These are phyloP conservation scores for Odontomyia ornata DNA, from an alignment of 2,888 invertebrate genomes.

Conservation along the genomic window DNA sequence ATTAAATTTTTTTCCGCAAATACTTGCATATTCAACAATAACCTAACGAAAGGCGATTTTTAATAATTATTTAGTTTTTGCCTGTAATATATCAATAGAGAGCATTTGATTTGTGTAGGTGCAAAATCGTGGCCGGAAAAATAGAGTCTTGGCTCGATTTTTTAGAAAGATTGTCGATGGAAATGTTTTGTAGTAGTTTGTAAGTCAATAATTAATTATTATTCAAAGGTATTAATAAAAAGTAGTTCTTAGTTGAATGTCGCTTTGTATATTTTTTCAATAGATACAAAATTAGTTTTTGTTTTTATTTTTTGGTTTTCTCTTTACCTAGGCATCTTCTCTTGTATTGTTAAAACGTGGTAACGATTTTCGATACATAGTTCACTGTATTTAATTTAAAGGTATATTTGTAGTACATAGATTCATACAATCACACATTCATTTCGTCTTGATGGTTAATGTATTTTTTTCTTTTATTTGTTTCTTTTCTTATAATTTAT, in stretches of 20 bases:
- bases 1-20: neutral
- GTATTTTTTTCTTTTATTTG: neutral
- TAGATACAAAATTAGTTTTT: neutral
- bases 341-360: slow-evolving; percentile 24
- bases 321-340: neutral
- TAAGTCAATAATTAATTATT: slow-evolving; percentile 34
- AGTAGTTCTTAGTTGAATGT: slow-evolving; percentile 43
- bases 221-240: slow-evolving; percentile 40
- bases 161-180: slow-evolving; percentile 27
- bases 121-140: neutral
- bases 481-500: neutral
- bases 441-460: neutral
- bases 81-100: slow-evolving; percentile 37
- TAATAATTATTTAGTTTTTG: slow-evolving; percentile 15
- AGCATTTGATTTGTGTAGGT: slow-evolving; percentile 24
- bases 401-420: neutral
- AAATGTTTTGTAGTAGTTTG: slow-evolving; percentile 37
- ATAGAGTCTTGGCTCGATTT: slow-evolving; percentile 17
- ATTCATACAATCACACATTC: neutral
- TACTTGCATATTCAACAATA: neutral
- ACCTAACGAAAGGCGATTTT: neutral
- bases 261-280: slow-evolving; percentile 26
- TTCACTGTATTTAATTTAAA: neutral
- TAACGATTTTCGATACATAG: neutral
- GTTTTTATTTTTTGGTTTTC: neutral